phyloP scores from a whole-genome alignment of 2,113 vertebrate genomes.

The Cynocephalus volans region DNA sequence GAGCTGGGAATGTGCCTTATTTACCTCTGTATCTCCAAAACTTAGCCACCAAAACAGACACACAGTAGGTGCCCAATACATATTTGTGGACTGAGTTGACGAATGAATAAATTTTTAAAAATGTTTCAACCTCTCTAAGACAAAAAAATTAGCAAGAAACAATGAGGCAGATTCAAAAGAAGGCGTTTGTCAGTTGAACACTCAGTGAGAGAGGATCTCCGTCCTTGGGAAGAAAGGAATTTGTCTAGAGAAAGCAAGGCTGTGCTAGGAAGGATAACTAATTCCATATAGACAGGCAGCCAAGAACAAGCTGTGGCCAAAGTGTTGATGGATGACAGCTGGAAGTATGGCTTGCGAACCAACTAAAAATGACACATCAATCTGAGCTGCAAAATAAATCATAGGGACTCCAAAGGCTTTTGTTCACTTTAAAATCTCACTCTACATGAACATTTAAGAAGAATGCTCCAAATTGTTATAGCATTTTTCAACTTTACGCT shows the following conservation, averaged over 20 bases:
- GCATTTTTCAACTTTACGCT: constrained; percentile 33
- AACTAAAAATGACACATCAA: constrained; percentile 76
- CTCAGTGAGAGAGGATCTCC: constrained; percentile 46
- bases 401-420: constrained; percentile 65
- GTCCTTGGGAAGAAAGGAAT: constrained; percentile 57
- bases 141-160: constrained; percentile 30
- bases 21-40: neutral
- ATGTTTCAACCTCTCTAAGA: neutral
- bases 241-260: constrained; percentile 66
- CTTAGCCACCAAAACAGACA: neutral
- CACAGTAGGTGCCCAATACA: neutral
- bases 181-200: neutral
- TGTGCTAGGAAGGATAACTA: constrained; percentile 71
- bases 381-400: constrained; percentile 77
- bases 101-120: neutral
- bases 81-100: neutral
- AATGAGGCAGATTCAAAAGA: neutral
- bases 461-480: constrained; percentile 3
- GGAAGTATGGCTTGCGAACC: constrained; percentile 71
- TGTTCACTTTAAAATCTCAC: constrained; percentile 77
- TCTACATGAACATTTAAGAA: constrained; percentile 68
- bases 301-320: constrained; percentile 77
- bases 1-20: neutral
- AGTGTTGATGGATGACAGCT: constrained; percentile 80
- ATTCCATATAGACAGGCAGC: constrained; percentile 67